phyloP scores from a whole-genome alignment of 2,797 vertebrate species.

The Oryzias sinensis region DNA sequence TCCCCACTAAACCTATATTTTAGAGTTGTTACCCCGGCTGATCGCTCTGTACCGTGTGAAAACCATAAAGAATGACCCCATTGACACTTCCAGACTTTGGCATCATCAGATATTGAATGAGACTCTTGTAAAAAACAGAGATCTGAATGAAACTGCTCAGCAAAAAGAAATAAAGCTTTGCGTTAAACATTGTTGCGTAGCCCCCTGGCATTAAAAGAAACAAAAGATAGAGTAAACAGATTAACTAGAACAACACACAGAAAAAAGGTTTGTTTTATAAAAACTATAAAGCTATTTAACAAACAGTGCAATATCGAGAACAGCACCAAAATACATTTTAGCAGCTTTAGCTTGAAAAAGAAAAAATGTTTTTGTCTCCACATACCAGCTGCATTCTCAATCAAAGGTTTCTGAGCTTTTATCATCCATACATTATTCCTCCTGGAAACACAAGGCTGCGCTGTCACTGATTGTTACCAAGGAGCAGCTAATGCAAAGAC shows the following conservation, averaged over 20 bases:
- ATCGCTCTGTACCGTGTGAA: background rate
- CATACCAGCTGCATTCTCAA: conserved; percentile 45
- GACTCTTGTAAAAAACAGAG: background rate
- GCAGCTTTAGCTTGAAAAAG: background rate
- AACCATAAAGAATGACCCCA: background rate
- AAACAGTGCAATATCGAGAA: background rate
- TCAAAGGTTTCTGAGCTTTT: conserved; percentile 28
- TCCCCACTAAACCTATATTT: background rate
- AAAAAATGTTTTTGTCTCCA: no score
- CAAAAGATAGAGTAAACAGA: background rate
- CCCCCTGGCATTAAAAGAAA: conserved; percentile 1
- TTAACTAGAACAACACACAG: no score
- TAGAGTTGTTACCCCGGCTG: background rate
- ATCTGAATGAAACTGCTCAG: background rate
- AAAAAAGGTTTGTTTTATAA: no score
- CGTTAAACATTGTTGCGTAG: background rate
- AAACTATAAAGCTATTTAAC: background rate
- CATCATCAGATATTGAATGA: background rate
- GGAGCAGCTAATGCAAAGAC: conserved; percentile 36
- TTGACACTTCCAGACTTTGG: background rate
- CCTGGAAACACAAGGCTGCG: conserved; percentile 37
- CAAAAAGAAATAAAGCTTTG: background rate
- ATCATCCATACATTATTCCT: conserved; percentile 34
- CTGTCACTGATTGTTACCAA: conserved; percentile 42
- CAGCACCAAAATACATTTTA: background rate